These are phyloP conservation scores for Orthosia incerta DNA, from an alignment of 2,888 invertebrate genomes.

Conservation along the genomic window DNA sequence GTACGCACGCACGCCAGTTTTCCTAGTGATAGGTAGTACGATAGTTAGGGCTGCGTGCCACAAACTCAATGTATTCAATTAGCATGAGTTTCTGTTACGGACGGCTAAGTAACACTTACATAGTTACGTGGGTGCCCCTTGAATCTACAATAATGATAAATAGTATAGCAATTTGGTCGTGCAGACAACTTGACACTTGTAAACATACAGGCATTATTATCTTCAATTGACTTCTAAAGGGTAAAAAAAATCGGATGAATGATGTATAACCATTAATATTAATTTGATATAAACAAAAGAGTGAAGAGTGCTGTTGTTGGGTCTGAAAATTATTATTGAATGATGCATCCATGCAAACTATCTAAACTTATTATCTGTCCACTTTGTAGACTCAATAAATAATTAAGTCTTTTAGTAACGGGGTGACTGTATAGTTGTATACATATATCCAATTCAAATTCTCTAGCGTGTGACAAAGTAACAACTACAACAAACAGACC, in stretches of 20 bases:
- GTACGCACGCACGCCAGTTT: slow-evolving; percentile 26
- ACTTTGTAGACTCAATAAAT: too few species aligned
- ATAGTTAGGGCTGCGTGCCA: slow-evolving; percentile 33
- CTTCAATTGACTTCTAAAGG: slow-evolving; percentile 33
- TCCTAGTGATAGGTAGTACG: slow-evolving; percentile 9
- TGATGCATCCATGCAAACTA: not conserved
- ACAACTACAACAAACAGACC: too few species aligned
- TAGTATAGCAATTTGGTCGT: slow-evolving; percentile 22
- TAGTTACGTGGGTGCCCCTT: slow-evolving; percentile 36
- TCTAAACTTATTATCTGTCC: too few species aligned
- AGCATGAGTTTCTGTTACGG: slow-evolving; percentile 43
- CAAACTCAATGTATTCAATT: slow-evolving; percentile 42
- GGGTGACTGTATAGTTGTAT: not conserved
- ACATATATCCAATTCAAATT: not conserved
- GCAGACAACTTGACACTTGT: slow-evolving; percentile 28
- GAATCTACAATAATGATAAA: slow-evolving; percentile 44
- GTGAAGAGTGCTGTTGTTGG: not conserved
- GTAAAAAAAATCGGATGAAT: not conserved
- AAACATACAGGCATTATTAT: slow-evolving; percentile 25
- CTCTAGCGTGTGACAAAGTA: too few species aligned
- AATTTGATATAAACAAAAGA: not conserved
- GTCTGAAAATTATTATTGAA: not conserved
- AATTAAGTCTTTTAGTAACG: too few species aligned
- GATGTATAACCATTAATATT: slow-evolving; percentile 4
- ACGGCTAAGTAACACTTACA: slow-evolving; percentile 39